A percentile compares a stretch with the other conserved stretches of the same genome.
Conservation (phyloP, 2,888 invertebrate species). For the Siphonodentalium dalli region DNA sequence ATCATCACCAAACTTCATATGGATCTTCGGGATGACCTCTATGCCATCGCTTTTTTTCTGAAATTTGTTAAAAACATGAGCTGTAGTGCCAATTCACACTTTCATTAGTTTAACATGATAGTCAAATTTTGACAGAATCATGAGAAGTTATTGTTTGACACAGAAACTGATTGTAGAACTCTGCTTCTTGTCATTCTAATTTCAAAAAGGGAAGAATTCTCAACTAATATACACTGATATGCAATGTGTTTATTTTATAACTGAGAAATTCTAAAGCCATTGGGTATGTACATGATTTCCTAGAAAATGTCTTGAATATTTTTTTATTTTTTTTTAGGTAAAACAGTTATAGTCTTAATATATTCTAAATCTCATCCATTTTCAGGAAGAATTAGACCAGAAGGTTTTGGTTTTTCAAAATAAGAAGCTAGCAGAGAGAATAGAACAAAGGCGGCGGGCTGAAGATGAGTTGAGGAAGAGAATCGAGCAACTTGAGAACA, state of each 20-base stretch:
- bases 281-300: not conserved
- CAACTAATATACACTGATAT: not conserved
- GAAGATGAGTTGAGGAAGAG: slow-evolving; percentile 61
- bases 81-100: too few relatives aligned
- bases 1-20: too few relatives aligned
- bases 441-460: slow-evolving; percentile 58
- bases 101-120: too few relatives aligned
- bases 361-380: not conserved
- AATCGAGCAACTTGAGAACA: slow-evolving; percentile 81
- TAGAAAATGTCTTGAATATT: not conserved
- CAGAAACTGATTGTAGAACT: too few relatives aligned
- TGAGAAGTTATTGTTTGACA: too few relatives aligned
- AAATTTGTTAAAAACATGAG: too few relatives aligned
- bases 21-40: too few relatives aligned
- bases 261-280: not conserved
- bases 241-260: not conserved
- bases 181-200: too few relatives aligned
- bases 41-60: too few relatives aligned
- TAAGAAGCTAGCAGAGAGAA: slow-evolving; percentile 81
- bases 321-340: not conserved
- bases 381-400: slow-evolving; percentile 93
- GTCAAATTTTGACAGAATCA: too few relatives aligned
- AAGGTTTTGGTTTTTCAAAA: slow-evolving; percentile 97
- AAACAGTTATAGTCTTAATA: not conserved
- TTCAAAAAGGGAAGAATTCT: too few relatives aligned